A percentile compares a stretch with the other conserved stretches of the same genome.
Evolutionary conservation across 2,113 vertebrate genomes (phyloP).

Genomic region (Burhinus oedicnemus): DNA sequence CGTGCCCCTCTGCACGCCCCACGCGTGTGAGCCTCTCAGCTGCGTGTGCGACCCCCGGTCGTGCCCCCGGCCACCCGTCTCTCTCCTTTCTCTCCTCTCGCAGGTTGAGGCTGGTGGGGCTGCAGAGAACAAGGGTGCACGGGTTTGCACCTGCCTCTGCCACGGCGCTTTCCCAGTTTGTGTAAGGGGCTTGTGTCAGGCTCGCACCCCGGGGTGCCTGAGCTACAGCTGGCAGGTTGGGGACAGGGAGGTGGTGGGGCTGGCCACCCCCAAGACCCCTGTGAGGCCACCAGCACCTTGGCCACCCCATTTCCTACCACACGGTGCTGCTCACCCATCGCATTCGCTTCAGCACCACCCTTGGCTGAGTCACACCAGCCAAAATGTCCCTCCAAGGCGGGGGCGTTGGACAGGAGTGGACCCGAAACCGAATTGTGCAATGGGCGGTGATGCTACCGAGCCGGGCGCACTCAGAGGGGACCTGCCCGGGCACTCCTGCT

Average conservation of each 20-base stretch:
- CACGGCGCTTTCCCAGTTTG: too few relatives aligned
- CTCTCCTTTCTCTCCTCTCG: neutral
- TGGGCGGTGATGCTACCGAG: neutral
- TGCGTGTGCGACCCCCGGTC: neutral
- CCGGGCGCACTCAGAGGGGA: neutral
- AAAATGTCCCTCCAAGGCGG: fast-evolving
- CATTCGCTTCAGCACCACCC: neutral
- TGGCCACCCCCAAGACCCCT: neutral
- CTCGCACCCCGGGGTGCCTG: neutral
- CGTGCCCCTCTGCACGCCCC: too few relatives aligned
- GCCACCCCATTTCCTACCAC: neutral
- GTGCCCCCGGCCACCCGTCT: neutral
- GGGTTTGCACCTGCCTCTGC: neutral
- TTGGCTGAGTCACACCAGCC: neutral
- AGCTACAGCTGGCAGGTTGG: neutral
- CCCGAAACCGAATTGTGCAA: neutral
- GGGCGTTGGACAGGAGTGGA: neutral
- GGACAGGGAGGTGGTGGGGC: neutral
- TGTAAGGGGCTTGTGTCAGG: too few relatives aligned
- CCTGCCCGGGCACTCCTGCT: neutral
- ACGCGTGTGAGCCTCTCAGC: neutral
- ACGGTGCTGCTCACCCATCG: neutral
- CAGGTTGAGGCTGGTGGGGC: neutral
- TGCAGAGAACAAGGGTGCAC: neutral
- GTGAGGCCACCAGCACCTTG: too few relatives aligned